Evolutionary conservation across 1,140 invertebrate genomes (phyloP), one percentile per base, ranked within the genome.

Genomic region (Oscheius sp.): DNA sequence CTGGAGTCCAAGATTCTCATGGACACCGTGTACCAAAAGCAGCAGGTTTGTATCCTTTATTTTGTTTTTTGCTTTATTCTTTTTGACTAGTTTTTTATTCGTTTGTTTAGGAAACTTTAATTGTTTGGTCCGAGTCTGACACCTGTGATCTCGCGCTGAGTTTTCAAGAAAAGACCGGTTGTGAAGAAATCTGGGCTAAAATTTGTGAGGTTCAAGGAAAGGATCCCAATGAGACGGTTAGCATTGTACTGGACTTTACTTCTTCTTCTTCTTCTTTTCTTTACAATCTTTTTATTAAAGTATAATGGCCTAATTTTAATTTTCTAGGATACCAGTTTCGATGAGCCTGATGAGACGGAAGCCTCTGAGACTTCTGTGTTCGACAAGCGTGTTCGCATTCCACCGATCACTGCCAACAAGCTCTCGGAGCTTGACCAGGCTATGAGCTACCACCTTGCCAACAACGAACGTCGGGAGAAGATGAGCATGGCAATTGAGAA

Each of bases 151-250:
- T 99, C 81, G 97, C 97, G 46, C 87, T 99, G 76, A 97, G 94
- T 89, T 99, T 99, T 88, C 97, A 99, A 89, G 96, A 99, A 87
- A 98, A 97, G 87, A 93, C 91, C 73, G 96, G 97, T 84, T 99
- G 97, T 88, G 95, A 99, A 89, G 96, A 99, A 87, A 97, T 99
- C 79, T 99, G 96, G 96, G 95, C 96, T 80, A 97, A 97, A 87
- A 99, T 99, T 82, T 99, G 97, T 88, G 92, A 96, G 88, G 92
- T 93, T 26, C 83, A 84, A 63, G 83, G 82, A 13, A 76, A 79
- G 38, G 82, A 82, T 65, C 81, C 81, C 10, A 74, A 77, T 26
- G 74, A 76, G 58, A 18, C 45, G 10, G 68, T 31, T 13, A 63
- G 68, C 64, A 28, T 65, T 18, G 32, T 45, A 35, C 23, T 55